Base-by-base conservation (phyloP, 2,797 vertebrate genomes). In the Arnoldichthys spilopterus region DNA sequence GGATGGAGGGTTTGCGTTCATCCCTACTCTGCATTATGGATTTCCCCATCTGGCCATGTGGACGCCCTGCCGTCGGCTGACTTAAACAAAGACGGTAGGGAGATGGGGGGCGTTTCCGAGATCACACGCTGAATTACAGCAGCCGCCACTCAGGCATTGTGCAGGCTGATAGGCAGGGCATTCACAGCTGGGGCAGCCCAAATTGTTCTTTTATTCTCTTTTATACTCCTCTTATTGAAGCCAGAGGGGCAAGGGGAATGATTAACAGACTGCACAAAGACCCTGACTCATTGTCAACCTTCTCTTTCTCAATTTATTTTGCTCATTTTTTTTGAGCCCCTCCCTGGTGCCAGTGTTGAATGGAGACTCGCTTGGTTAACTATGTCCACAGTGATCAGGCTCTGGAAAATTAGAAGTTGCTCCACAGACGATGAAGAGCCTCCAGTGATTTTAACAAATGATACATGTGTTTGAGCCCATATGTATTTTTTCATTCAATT, bases 41-140 rank as follows among this genome's bases (percentile, higher is more conserved):
- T 99, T 98, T 93, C 94, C 95, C 97, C 98, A 98, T 98, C 98
- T 99, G 98, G 95, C 92, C 85, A 78, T 82, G 89, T 86, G 95
- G 94, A 93, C 88, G 88, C 91, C 88, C 94, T 86, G 89, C 93
- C 94, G 95, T 96, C 91, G 91, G 92, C 90, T 88, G 89, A 93
- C 94, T 95, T 94, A 96, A 95, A 99, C 97, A 98, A 98, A 98
- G 95, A 93, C 91, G 93, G 94, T 95, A 91, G 92, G 61, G 61
- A 92, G 91, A 89, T 92, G 91, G 89, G 75, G 87, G 97, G 97
- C 92, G 96, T 96, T 96, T 93, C 94, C 79, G 85, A 91, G 92
- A 96, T 96, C 95, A 96, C 93, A 92, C 90, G 87, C 94, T 92
- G 93, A 95, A 95, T 96, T 95, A 96, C 88, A 75, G 91, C 87